These are phyloP conservation scores for Haemorhous mexicanus DNA, from an alignment of 2,113 vertebrate species.

Conservation along the genomic window DNA sequence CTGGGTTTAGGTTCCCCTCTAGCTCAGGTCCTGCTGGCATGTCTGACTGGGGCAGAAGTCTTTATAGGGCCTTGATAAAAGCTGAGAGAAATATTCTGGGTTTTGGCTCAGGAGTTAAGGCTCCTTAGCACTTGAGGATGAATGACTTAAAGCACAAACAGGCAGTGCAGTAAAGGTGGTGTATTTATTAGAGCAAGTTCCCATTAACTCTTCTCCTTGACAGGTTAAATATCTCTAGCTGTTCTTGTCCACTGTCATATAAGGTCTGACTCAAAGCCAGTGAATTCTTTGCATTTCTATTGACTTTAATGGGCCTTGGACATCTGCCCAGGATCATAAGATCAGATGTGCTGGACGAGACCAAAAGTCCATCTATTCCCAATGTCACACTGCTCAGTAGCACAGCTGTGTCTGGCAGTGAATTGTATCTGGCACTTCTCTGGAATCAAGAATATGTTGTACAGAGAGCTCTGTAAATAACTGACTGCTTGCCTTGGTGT, in stretches of 20 bases:
- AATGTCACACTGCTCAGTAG: background rate
- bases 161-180: background rate
- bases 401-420: background rate
- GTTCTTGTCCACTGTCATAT: background rate
- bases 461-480: background rate
- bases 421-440: background rate
- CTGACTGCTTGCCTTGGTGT: background rate
- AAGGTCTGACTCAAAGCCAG: slow-evolving; percentile 10
- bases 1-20: background rate
- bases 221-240: background rate
- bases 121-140: background rate
- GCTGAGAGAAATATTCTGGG: background rate
- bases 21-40: background rate
- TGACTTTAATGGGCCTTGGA: slow-evolving; percentile 20
- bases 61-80: background rate
- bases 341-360: slow-evolving; percentile 11
- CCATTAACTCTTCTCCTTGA: background rate
- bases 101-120: background rate
- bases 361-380: slow-evolving; percentile 28
- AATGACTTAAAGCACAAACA: background rate
- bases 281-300: slow-evolving; percentile 26
- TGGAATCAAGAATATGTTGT: background rate
- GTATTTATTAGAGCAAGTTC: background rate
- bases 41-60: background rate
- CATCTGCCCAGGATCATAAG: slow-evolving; percentile 6